Evolutionary conservation across 2,113 vertebrate species (phyloP).

Genomic region (Crypturellus undulatus): DNA sequence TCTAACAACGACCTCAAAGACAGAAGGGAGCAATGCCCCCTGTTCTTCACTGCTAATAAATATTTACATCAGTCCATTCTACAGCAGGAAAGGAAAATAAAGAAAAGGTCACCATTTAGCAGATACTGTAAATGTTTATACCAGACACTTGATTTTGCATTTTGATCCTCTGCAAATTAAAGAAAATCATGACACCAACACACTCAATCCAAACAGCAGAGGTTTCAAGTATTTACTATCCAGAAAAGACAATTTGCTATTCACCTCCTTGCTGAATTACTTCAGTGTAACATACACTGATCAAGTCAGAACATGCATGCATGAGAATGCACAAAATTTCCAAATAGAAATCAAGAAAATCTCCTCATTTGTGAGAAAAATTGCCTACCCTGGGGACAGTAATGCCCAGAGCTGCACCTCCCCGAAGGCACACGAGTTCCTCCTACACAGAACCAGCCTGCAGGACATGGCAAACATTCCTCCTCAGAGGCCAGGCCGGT

Average conservation of each 20-base stretch:
- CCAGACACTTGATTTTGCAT: not conserved
- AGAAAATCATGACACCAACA: accelerated
- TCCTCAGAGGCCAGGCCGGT: constrained; percentile 71
- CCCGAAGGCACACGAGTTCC: constrained; percentile 81
- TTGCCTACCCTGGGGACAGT: constrained; percentile 84
- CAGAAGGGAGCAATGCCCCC: not conserved
- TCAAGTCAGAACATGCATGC: accelerated
- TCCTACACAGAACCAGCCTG: constrained; percentile 85
- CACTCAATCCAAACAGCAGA: accelerated
- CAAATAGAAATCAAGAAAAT: accelerated
- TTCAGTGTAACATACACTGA: accelerated
- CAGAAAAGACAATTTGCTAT: not conserved
- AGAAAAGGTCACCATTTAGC: not conserved
- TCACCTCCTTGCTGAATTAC: not conserved
- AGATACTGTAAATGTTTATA: not conserved
- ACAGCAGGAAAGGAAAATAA: too few relatives aligned
- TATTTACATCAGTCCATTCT: not conserved
- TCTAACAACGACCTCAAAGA: not conserved
- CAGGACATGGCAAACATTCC: constrained; percentile 81
- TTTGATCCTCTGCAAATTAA: not conserved
- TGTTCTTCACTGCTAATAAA: not conserved
- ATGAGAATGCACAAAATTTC: not conserved
- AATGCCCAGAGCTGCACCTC: constrained; percentile 86
- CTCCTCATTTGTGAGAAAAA: accelerated
- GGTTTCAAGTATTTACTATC: not conserved